A percentile compares a stretch with the other conserved stretches of the same genome.
These are phyloP conservation scores for Lutjanus argentimaculatus DNA, from an alignment of 2,797 vertebrate genomes.

Conservation along the genomic window DNA sequence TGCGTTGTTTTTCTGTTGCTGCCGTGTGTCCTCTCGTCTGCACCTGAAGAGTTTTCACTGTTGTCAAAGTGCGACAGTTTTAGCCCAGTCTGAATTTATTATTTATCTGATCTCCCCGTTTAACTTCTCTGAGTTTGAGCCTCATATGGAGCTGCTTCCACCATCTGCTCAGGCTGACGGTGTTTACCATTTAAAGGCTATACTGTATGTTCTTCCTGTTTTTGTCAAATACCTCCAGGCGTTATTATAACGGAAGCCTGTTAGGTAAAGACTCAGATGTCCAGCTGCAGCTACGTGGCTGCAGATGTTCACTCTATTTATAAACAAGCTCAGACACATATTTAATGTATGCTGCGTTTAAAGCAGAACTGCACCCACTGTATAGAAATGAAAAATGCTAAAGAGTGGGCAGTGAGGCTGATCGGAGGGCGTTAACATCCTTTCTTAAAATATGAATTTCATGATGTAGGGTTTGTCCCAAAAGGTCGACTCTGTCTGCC, in stretches of 20 bases:
- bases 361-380: no score
- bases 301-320: background rate
- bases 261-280: no score
- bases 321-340: background rate
- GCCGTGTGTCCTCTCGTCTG: background rate
- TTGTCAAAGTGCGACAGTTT: background rate
- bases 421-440: no score
- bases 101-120: background rate
- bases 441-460: no score
- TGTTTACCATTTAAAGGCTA: background rate
- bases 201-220: constrained; percentile 15
- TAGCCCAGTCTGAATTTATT: no score
- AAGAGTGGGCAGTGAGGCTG: no score
- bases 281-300: background rate
- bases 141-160: background rate
- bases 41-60: background rate
- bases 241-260: accelerated
- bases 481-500: no score
- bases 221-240: background rate
- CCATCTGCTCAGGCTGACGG: accelerated
- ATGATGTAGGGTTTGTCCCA: no score
- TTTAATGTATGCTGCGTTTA: no score
- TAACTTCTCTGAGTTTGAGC: no score
- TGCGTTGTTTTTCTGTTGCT: background rate
- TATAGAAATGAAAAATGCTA: no score